phyloP scores from a whole-genome alignment of 2,888 invertebrate genomes.

The Helobdella robusta region DNA sequence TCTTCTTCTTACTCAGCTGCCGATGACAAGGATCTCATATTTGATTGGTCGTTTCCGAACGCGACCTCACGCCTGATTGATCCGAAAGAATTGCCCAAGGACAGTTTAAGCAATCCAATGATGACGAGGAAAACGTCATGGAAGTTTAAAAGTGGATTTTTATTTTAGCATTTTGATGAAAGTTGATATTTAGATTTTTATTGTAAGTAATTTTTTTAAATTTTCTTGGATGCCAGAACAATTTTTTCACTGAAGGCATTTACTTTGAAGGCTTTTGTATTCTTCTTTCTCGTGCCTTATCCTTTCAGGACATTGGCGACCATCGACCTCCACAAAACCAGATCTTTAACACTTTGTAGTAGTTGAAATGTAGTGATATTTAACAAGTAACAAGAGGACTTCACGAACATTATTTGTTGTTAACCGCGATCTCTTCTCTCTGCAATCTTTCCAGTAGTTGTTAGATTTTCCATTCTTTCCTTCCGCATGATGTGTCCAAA shows the following conservation, averaged over 20 bases:
- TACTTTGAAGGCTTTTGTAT: background rate
- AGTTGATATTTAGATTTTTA: background rate
- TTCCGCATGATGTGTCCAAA: too few species aligned
- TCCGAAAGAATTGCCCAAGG: background rate
- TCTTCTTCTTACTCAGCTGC: background rate
- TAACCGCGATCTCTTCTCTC: too few species aligned
- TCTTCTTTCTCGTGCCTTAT: background rate
- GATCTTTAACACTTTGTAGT: background rate
- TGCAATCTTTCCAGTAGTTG: too few species aligned
- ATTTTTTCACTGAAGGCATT: background rate
- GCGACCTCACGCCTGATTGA: background rate
- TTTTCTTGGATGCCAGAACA: background rate
- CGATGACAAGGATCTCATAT: too few species aligned
- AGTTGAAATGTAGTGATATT: too few species aligned
- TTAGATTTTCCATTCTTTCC: too few species aligned
- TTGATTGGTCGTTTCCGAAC: conserved; percentile 9
- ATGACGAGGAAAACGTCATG: background rate
- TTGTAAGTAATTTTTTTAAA: background rate
- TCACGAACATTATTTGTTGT: too few species aligned
- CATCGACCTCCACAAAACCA: background rate
- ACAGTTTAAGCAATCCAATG: too few species aligned
- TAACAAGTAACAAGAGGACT: too few species aligned
- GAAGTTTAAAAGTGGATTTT: conserved; percentile 6
- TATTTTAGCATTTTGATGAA: background rate
- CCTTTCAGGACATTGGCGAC: background rate